These are phyloP conservation scores for Cydia pomonella DNA, from an alignment of 1,140 invertebrate species.

Conservation along the genomic window DNA sequence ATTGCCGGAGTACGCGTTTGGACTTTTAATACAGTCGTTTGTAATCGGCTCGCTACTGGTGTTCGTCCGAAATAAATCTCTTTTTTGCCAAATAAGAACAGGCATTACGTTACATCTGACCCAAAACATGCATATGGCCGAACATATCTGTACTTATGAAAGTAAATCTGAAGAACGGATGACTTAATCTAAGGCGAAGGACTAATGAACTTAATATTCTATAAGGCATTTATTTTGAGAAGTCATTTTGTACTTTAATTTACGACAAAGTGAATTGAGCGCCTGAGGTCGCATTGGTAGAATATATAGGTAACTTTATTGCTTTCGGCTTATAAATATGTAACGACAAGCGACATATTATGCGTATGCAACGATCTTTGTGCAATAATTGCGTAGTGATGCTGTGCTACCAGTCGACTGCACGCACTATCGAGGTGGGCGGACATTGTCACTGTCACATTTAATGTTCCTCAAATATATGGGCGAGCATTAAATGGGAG, in stretches of 20 bases:
- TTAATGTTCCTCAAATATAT: slow-evolving; percentile 50
- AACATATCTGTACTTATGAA: slow-evolving; percentile 3
- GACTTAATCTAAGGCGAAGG: not conserved
- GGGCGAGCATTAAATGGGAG: slow-evolving; percentile 57
- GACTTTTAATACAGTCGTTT: slow-evolving; percentile 52
- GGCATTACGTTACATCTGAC: slow-evolving; percentile 41
- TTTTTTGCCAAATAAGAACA: slow-evolving; percentile 48
- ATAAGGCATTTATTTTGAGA: not conserved
- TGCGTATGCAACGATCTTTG: slow-evolving; percentile 14
- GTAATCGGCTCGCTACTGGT: slow-evolving; percentile 47
- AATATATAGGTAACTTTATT: not conserved
- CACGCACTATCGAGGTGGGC: slow-evolving; percentile 39
- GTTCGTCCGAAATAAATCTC: slow-evolving; percentile 47
- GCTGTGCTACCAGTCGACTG: slow-evolving; percentile 38
- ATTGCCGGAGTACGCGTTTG: slow-evolving; percentile 40
- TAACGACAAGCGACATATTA: not conserved
- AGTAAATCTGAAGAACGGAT: not conserved
- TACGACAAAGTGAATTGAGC: not conserved
- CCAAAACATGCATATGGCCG: slow-evolving; percentile 33
- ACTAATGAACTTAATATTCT: not conserved
- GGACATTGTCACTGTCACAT: slow-evolving; percentile 45
- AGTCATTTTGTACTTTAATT: not conserved
- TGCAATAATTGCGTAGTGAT: slow-evolving; percentile 27
- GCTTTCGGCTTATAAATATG: slow-evolving; percentile 15
- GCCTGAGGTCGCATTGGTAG: not conserved